These are phyloP conservation scores for Agrilus cyanescens DNA, from an alignment of 2,888 invertebrate genomes.

Conservation along the genomic window DNA sequence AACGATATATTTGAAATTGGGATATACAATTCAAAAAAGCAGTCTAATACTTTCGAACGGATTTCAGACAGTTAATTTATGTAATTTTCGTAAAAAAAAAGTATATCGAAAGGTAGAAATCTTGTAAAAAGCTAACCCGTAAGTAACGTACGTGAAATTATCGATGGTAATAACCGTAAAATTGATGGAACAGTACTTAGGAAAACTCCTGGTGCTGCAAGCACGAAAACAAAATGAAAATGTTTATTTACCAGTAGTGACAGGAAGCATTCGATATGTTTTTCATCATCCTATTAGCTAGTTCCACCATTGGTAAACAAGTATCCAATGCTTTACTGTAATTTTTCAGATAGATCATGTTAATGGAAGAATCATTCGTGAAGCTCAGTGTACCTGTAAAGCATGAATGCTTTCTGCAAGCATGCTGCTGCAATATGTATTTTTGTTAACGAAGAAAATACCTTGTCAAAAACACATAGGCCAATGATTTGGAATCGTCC, in stretches of 20 bases:
- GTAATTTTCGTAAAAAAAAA: slow-evolving; percentile 5
- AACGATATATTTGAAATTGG: too few species aligned
- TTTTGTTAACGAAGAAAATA: slow-evolving; percentile 8
- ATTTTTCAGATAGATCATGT: too few species aligned
- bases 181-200: slow-evolving; percentile 1
- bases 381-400: too few species aligned
- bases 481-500: slow-evolving; percentile 10
- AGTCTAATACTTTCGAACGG: not conserved
- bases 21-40: not conserved
- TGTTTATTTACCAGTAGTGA: not conserved
- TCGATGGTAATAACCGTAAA: not conserved
- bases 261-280: slow-evolving; percentile 1
- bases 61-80: slow-evolving; percentile 3
- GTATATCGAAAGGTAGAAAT: slow-evolving; percentile 3
- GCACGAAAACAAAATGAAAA: slow-evolving; percentile 4
- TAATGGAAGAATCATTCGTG: too few species aligned
- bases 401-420: slow-evolving; percentile 3
- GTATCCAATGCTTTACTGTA: too few species aligned
- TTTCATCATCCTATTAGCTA: not conserved
- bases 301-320: not conserved
- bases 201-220: slow-evolving; percentile 5
- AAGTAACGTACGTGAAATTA: not conserved
- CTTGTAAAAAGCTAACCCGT: slow-evolving; percentile 2
- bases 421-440: slow-evolving; percentile 10
- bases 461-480: slow-evolving; percentile 7